phyloP scores from a whole-genome alignment of 2,888 invertebrate species.

The Drosophila kokeensis region DNA sequence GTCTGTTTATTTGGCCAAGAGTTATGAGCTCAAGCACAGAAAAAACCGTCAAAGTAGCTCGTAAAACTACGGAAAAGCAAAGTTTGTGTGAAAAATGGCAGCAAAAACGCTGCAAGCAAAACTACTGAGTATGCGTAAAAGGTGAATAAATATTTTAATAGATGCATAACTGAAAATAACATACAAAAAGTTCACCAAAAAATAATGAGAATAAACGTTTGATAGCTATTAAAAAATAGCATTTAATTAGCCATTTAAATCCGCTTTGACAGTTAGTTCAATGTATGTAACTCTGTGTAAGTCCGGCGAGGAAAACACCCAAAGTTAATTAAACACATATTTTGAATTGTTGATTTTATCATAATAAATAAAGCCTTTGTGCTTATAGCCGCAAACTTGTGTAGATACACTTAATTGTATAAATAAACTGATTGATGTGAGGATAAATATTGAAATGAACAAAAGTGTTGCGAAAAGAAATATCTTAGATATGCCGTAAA shows the following conservation, averaged over 20 bases:
- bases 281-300: background rate
- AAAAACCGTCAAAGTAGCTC: constrained; percentile 22
- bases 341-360: background rate
- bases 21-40: constrained; percentile 51
- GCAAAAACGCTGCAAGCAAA: background rate
- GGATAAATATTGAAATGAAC: constrained; percentile 1
- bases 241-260: background rate
- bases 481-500: background rate
- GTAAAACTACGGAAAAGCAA: constrained; percentile 48
- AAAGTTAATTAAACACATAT: background rate
- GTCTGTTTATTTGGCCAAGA: constrained; percentile 72
- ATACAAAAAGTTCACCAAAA: background rate
- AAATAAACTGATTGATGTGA: constrained; percentile 26
- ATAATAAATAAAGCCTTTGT: background rate
- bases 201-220: background rate
- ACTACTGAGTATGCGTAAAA: constrained; percentile 32
- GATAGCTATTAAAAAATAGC: background rate
- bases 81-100: background rate
- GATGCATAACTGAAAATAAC: background rate
- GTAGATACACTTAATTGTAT: background rate
- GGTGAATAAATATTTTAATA: constrained; percentile 1
- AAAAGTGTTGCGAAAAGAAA: background rate
- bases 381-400: background rate
- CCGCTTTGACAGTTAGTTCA: background rate
- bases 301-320: background rate